Percentiles rank a stretch among this genome's conserved stretches.
phyloP scores from a whole-genome alignment of 2,113 vertebrate genomes.

The Cochlearius cochlearius region DNA sequence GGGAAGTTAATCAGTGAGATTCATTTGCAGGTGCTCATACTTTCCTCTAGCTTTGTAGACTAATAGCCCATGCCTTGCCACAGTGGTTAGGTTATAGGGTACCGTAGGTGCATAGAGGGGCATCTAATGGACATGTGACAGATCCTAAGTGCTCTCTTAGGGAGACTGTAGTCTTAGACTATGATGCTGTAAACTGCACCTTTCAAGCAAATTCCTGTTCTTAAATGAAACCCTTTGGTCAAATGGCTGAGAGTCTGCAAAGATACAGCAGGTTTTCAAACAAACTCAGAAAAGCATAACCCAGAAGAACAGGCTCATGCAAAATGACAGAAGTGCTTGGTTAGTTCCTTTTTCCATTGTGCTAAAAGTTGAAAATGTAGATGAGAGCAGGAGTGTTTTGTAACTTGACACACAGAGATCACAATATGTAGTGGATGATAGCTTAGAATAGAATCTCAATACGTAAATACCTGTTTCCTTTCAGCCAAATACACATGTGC shows the following conservation, averaged over 20 bases:
- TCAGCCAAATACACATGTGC: not conserved
- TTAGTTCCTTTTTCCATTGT: not conserved
- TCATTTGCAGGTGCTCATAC: not conserved
- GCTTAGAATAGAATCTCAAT: not conserved
- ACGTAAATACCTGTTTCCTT: not conserved
- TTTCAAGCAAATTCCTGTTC: not conserved
- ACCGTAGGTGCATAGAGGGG: rapidly evolving
- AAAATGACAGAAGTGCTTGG: not conserved
- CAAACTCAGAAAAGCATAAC: not conserved
- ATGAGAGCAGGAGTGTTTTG: not conserved
- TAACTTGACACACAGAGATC: not conserved
- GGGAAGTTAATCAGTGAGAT: not conserved
- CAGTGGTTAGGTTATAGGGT: not conserved
- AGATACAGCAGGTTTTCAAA: not conserved
- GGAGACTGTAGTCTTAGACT: not conserved
- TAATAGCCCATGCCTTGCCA: not conserved
- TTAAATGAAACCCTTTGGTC: not conserved
- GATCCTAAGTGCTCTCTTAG: not conserved
- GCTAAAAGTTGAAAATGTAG: not conserved
- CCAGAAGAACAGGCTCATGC: not conserved
- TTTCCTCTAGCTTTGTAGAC: not conserved
- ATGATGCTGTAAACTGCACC: not conserved
- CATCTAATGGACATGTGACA: not conserved
- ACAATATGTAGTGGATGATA: not conserved
- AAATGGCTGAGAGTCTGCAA: not conserved